Conservation (phyloP, 2,888 invertebrate genomes). For the Eupithecia subumbrata region DNA sequence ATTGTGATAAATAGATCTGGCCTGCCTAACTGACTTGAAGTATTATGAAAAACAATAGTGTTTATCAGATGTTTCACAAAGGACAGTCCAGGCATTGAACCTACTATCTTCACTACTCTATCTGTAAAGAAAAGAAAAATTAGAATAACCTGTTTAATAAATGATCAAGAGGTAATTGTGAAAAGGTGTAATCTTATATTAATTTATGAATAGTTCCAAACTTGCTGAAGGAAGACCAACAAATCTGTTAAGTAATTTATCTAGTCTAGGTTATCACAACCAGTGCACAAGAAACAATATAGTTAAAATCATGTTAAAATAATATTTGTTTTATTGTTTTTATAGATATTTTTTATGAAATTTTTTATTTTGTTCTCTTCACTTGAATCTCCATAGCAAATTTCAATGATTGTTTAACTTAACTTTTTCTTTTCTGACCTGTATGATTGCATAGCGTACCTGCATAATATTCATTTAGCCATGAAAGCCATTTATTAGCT, state of each 20-base stretch:
- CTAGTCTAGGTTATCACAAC: not conserved
- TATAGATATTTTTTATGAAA: too few relatives aligned
- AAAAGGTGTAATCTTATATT: not conserved
- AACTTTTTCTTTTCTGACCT: too few relatives aligned
- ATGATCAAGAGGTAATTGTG: not conserved
- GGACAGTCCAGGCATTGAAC: constrained; percentile 80
- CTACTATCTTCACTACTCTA: constrained; percentile 84
- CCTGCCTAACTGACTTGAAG: constrained; percentile 83
- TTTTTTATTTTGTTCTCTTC: too few relatives aligned
- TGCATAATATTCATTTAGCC: too few relatives aligned
- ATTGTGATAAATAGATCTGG: constrained; percentile 86
- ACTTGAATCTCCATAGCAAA: too few relatives aligned
- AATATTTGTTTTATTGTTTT: too few relatives aligned
- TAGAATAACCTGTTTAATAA: not conserved
- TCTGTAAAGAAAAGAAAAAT: constrained; percentile 62
- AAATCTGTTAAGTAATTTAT: not conserved
- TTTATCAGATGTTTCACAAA: constrained; percentile 87
- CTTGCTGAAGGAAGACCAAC: not conserved
- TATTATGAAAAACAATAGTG: constrained; percentile 84
- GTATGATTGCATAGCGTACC: too few relatives aligned
- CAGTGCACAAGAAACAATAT: too few relatives aligned
- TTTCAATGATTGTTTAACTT: too few relatives aligned
- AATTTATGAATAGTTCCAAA: not conserved
- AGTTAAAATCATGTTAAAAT: too few relatives aligned
- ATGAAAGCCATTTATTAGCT: too few relatives aligned